Base-by-base conservation (phyloP, 2,113 vertebrate genomes). In the Amphiprion percula region DNA sequence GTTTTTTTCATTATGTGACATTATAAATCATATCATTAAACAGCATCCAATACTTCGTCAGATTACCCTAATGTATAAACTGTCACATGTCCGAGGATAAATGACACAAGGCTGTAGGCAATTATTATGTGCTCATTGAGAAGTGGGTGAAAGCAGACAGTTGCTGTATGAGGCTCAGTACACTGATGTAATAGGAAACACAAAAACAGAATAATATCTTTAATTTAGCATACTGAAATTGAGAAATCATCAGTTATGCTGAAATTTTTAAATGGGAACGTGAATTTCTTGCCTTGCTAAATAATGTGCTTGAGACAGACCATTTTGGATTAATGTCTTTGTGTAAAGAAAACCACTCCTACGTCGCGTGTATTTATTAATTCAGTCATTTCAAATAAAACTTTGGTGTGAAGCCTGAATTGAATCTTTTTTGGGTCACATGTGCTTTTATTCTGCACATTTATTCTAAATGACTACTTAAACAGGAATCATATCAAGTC, bases 1-100 rank as follows among this genome's bases (percentile, higher is more conserved):
- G n/a, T 21, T 55, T 50, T 4, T 3, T 10, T 1, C 8, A 26
- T 53, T 9, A 19, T 41, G 21, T 71, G 61, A 80, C 60, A 30
- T 69, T 67, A 76, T 11, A 15, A 53, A 74, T 59, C 44, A 37
- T 30, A 33, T 60, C 14, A 46, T 74, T 67, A 47, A 63, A 70
- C 47, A 12, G 24, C n/a, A 12, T 24, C 28, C n/a, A 28, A 52
- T 28, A 55, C 30, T n/a, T 50, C 30, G 55, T 70, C 21, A n/a
- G 21, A n/a, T 55, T 49, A 62, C 28, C 49, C 44, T 47, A 73
- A 79, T 65, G 41, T 55, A 19, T 16, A 37, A 55, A 63, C 64
- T 1, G 75, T 47, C 49, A 39, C 60, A 9, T 61, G 61, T 77
- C 28, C 26, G 41, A 68, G 6, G 10, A 56, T 16, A 2, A 65